A percentile compares a stretch with the other conserved stretches of the same genome.
These are phyloP conservation scores for Manis pentadactyla DNA, from an alignment of 2,797 vertebrate species.

Conservation along the genomic window DNA sequence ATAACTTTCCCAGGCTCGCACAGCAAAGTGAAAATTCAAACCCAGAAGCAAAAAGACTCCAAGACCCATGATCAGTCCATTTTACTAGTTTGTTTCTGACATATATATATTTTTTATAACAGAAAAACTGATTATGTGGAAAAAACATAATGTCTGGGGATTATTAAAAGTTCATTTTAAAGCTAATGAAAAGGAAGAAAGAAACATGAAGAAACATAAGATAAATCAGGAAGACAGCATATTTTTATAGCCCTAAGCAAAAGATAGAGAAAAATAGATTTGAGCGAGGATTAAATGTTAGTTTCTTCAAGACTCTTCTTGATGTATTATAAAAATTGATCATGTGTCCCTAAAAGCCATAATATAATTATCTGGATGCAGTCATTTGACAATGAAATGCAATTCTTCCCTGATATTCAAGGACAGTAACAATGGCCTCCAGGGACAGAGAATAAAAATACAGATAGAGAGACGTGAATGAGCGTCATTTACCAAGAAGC, in stretches of 20 bases:
- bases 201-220: conserved; percentile 1
- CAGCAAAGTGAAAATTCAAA: neutral
- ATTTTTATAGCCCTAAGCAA: conserved; percentile 55
- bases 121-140: neutral
- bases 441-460: conserved; percentile 21
- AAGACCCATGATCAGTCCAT: neutral
- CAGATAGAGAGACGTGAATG: neutral
- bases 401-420: conserved; percentile 43
- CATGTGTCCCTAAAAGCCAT: conserved; percentile 55
- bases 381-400: conserved; percentile 50
- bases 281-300: neutral
- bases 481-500: neutral
- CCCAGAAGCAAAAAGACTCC: neutral
- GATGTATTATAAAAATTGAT: conserved; percentile 56
- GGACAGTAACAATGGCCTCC: neutral
- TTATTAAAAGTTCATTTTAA: conserved; percentile 61
- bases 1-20: neutral
- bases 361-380: conserved; percentile 36
- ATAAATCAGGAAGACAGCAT: neutral
- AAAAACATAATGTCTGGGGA: neutral
- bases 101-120: neutral
- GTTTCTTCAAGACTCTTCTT: conserved; percentile 33
- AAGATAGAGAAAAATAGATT: conserved; percentile 38
- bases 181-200: conserved; percentile 35
- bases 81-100: conserved; percentile 40